Base-by-base conservation (phyloP, 1,140 invertebrate genomes). In the Achatina immaculata region DNA sequence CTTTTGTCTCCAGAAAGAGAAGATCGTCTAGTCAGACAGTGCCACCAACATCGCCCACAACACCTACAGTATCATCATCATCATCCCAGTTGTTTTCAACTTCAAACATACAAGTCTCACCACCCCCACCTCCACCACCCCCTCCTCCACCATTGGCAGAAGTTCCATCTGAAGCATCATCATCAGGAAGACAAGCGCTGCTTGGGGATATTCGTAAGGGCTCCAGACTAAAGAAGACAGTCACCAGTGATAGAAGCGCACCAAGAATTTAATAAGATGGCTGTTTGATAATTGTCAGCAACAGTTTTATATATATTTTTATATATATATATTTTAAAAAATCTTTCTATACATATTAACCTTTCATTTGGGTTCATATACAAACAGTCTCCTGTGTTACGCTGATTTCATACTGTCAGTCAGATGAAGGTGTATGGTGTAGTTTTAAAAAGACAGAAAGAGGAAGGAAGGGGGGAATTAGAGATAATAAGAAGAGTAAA, bases 241-340 rank as follows among this genome's bases (percentile, higher is more conserved):
- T 95, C 0, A 97, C 96, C 11, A 95, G 96, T 87, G 96, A 98
- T 89, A 95, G 96, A 91, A 97, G 96, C 93, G 94, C 93, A 58
- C 96, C 97, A n/a, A 81, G 75, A 80, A 74, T 86, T 40, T 87
- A 80, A 85, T 78, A 19, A 24, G 2, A 19, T 19, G 19, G 7
- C 43, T 45, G 19, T n/a, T n/a, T n/a, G n/a, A n/a, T n/a, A n/a
- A n/a, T n/a, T n/a, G n/a, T n/a, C n/a, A n/a, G n/a, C n/a, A n/a
- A n/a, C n/a, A n/a, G n/a, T n/a, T n/a, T n/a, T n/a, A n/a, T n/a
- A n/a, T n/a, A n/a, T n/a, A n/a, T n/a, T n/a, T n/a, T n/a, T n/a
- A n/a, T n/a, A n/a, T n/a, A n/a, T n/a, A n/a, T n/a, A n/a, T n/a
- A n/a, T n/a, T n/a, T n/a, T n/a, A n/a, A n/a, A n/a, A n/a, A n/a